Conservation (phyloP, 1,140 invertebrate genomes). For the Protaetia brevitarsis region DNA sequence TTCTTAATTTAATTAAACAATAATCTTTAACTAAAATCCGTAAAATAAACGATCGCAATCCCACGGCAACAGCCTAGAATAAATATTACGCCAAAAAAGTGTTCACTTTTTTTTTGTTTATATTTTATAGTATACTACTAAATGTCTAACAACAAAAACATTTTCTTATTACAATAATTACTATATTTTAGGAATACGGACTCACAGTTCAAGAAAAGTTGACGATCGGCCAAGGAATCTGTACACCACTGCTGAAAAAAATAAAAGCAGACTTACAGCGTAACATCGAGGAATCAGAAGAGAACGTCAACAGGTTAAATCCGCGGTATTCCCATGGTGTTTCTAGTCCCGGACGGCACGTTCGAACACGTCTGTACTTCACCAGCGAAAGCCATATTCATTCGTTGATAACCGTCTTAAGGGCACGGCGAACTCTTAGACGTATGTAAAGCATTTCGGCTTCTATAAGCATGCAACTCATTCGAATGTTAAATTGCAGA, state of each 20-base stretch:
- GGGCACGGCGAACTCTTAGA: conserved; percentile 91
- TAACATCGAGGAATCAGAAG: conserved; percentile 87
- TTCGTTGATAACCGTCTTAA: conserved; percentile 91
- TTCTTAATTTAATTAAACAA: too few relatives aligned
- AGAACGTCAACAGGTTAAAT: conserved; percentile 93
- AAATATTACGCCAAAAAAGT: too few relatives aligned
- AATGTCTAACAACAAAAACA: too few relatives aligned
- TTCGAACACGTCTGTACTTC: conserved; percentile 95
- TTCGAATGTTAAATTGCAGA: conserved; percentile 50
- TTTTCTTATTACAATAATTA: conserved; percentile 25
- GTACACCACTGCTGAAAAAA: conserved; percentile 93
- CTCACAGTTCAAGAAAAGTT: conserved; percentile 93
- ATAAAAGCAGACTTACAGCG: conserved; percentile 92
- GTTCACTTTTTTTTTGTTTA: too few relatives aligned
- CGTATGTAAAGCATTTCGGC: conserved; percentile 57
- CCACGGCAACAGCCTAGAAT: too few relatives aligned
- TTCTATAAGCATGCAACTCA: neutral
- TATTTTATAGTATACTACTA: too few relatives aligned
- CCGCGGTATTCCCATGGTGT: conserved; percentile 97
- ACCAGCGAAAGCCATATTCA: conserved; percentile 99
- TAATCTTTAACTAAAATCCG: too few relatives aligned
- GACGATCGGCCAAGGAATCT: conserved; percentile 96
- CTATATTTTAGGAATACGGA: conserved; percentile 82
- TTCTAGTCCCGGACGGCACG: conserved; percentile 95
- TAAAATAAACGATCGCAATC: too few relatives aligned